Evolutionary conservation across 92 coral and sea anemone species (phyloP), one percentile per base, ranked within the genome.

Genomic region (Zoanthus solanderi): DNA sequence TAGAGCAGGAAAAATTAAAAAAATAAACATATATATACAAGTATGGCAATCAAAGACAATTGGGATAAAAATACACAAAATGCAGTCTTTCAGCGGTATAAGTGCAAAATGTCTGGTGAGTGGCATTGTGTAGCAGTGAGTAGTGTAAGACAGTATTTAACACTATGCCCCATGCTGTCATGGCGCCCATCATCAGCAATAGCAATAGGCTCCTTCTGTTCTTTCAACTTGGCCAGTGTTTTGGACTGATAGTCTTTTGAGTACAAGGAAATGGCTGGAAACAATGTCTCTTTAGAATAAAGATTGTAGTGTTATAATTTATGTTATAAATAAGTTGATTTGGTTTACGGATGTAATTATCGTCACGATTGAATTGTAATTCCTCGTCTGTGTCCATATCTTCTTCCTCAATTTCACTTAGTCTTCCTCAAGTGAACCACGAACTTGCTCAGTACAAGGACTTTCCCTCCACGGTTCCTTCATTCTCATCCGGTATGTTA

Each of bases 111-210:
- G 72, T 23, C 23, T 67, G 7, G 18, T 67, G 34, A 67, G 42
- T 67, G 72, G 72, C 0, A 67, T 30, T 67, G 72, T 67, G 13
- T 42, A 67, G 37, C 72, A 67, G 34, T 67, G 7, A 30, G 4
- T 67, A 74, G n/a, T 61, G 66, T 17, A 58, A 2, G 23, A 58
- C 65, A 58, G 65, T 58, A 58, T n/a, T 58, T 58, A 0, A 16
- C 65, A 58, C 65, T 58, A 6, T 58, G 65, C 2, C 65, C 65
- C 65, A 58, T 58, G n/a, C 65, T 65, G 74, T 44, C 69, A 45
- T 56, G 65, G 15, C 65, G 65, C 14, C 71, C 86, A 61, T 58
- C 65, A 58, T 16, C 65, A 58, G 75, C 75, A 69, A 69, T 37
- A 28, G 18, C 75, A 7, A 69, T 37, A 37, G 42, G 42, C 4